Conservation (phyloP, 2,888 invertebrate species). For the Cephus spinipes region DNA sequence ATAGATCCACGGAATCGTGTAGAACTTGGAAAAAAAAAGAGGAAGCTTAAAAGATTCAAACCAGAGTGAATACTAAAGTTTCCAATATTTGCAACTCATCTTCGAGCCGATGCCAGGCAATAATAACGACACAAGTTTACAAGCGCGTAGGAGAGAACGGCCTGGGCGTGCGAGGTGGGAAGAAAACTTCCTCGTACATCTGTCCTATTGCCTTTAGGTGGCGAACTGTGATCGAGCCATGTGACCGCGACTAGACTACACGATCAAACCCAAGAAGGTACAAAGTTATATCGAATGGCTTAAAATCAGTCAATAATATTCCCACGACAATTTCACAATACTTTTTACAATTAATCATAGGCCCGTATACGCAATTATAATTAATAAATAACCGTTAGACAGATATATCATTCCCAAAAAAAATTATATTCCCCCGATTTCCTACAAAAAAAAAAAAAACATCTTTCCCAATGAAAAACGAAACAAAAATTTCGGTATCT, state of each 20-base stretch:
- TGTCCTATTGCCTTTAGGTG: not conserved
- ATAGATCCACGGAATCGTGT: not conserved
- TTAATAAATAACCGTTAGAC: not conserved
- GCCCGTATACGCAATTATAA: not conserved
- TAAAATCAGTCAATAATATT: not conserved
- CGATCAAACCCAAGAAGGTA: too few species aligned
- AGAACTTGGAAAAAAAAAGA: not conserved
- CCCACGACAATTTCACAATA: not conserved
- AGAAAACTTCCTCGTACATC: not conserved
- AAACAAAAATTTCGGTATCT: too few species aligned
- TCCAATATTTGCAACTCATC: slow-evolving; percentile 1
- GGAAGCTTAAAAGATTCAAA: not conserved
- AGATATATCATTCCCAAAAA: not conserved
- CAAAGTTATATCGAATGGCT: not conserved
- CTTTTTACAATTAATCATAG: not conserved
- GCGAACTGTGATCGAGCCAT: not conserved
- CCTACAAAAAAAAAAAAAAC: not conserved
- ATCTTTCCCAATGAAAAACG: not conserved
- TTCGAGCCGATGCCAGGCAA: not conserved
- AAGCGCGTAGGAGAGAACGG: not conserved
- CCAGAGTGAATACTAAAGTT: not conserved
- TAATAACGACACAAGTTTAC: not conserved
- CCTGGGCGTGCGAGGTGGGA: not conserved
- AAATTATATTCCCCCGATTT: not conserved
- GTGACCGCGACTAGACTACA: not conserved